Evolutionary conservation across 2,797 vertebrate genomes (phyloP).

Genomic region (Sphaeramia orbicularis): DNA sequence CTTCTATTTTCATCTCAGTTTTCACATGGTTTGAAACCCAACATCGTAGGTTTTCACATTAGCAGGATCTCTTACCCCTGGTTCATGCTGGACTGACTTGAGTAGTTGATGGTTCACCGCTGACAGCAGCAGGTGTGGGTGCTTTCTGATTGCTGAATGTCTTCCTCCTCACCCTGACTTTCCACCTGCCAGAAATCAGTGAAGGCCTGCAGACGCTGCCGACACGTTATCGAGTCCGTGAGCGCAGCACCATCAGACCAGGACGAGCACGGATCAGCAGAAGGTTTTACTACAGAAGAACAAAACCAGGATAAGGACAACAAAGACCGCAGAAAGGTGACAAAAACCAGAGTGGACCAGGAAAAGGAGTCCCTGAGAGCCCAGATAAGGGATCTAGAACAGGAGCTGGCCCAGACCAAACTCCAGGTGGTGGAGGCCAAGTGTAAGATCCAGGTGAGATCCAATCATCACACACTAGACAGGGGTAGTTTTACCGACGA

Average conservation of each 20-base stretch:
- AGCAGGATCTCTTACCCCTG: background rate
- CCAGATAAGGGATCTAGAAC: slow-evolving; percentile 89
- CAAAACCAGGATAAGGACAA: background rate
- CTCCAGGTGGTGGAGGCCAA: slow-evolving; percentile 86
- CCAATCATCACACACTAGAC: background rate
- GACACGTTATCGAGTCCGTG: slow-evolving; percentile 6
- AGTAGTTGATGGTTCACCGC: background rate
- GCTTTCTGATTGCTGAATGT: too few relatives aligned
- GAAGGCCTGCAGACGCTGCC: slow-evolving; percentile 63
- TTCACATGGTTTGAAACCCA: background rate
- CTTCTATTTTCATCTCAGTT: slow-evolving; percentile 14
- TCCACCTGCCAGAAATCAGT: slow-evolving; percentile 47
- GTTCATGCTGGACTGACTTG: background rate
- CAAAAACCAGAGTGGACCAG: slow-evolving; percentile 59
- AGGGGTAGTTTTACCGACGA: too few relatives aligned
- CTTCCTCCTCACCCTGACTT: background rate
- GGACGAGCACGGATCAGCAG: background rate
- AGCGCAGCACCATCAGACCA: slow-evolving; percentile 13
- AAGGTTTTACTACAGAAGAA: background rate
- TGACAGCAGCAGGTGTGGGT: background rate
- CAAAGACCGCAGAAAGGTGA: background rate
- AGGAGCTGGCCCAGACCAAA: slow-evolving; percentile 80
- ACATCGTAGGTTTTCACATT: background rate
- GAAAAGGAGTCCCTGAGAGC: slow-evolving; percentile 88
- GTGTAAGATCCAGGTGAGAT: slow-evolving; percentile 94